Base-by-base conservation (phyloP, 2,113 vertebrate genomes). In the Limnothrissa miodon region DNA sequence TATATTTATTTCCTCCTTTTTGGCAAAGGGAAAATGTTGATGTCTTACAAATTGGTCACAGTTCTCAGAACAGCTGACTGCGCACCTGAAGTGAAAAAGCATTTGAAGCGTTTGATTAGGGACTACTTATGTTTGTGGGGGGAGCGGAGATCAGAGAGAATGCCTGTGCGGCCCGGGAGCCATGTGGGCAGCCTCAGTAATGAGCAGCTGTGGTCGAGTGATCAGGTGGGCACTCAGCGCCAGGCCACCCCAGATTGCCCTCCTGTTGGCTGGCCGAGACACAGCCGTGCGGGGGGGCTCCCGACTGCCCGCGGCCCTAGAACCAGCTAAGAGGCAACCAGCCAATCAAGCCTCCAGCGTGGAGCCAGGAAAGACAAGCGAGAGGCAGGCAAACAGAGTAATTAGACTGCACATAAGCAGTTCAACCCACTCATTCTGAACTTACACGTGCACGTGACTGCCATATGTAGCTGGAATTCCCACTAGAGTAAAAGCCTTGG, bases 161-260 rank as follows among this genome's bases (percentile, higher is more conserved):
- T 17, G 19, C 25, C 33, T 85, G 4, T 74, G 66, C 29, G 11
- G 17, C 66, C 15, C 1, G 29, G 80, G 15, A 70, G 82, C 80
- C 84, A 81, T 83, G 84, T 86, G 80, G 80, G 84, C 85, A 80
- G 83, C 81, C 84, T 82, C 85, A 84, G 86, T 92, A 92, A 93
- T 94, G 92, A 93, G 86, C 92, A 92, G 91, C 91, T 92, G 92
- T 89, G 90, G 88, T 87, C 87, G 90, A 86, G 87, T 83, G 78
- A 90, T 83, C 86, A 90, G 91, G 87, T 86, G 85, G 25, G 39
- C 66, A 87, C 86, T 86, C 88, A 87, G 82, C 29, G 25, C 39
- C 70, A 78, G 33, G 10, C 33, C 15, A 78, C n/a, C 10, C 36
- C 13, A 53, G 45, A 48, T 62, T 25, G 11, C 66, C 33, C 66